These are phyloP conservation scores for Muschampia plurimacula DNA, from an alignment of 2,888 invertebrate species.

Conservation along the genomic window DNA sequence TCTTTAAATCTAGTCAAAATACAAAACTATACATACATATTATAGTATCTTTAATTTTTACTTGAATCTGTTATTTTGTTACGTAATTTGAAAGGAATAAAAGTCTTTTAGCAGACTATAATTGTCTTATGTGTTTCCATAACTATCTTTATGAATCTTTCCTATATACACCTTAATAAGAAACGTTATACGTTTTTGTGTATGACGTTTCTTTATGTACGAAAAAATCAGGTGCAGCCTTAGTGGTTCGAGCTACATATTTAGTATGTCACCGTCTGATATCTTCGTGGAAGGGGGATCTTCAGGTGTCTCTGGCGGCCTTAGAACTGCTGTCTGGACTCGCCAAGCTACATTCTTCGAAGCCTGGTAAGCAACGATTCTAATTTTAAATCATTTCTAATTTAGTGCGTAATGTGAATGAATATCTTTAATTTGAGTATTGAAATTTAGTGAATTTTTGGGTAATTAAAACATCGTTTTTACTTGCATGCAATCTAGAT, in stretches of 20 bases:
- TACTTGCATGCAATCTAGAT: slow-evolving; percentile 70
- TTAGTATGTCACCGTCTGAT: slow-evolving; percentile 97
- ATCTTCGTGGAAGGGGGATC: slow-evolving; percentile 97
- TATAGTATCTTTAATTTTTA: no score
- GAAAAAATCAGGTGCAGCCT: slow-evolving; percentile 81
- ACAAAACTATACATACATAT: no score
- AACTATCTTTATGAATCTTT: no score
- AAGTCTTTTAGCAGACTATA: no score
- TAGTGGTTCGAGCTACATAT: slow-evolving; percentile 97
- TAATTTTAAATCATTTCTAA: not conserved
- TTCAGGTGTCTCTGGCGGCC: slow-evolving; percentile 97
- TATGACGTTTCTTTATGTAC: not conserved
- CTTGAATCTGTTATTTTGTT: no score
- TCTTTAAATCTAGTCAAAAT: no score
- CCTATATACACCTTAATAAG: not conserved
- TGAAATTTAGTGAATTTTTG: not conserved
- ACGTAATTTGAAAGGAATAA: no score
- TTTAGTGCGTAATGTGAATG: not conserved
- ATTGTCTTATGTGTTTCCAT: no score
- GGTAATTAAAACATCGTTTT: slow-evolving; percentile 18
- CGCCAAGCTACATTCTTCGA: slow-evolving; percentile 94
- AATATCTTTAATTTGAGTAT: not conserved
- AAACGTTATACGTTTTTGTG: not conserved
- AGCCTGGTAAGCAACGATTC: slow-evolving; percentile 88
- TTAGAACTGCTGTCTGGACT: slow-evolving; percentile 96